phyloP scores from a whole-genome alignment of 2,888 invertebrate genomes.

The Nematopogon swammerdamellus region DNA sequence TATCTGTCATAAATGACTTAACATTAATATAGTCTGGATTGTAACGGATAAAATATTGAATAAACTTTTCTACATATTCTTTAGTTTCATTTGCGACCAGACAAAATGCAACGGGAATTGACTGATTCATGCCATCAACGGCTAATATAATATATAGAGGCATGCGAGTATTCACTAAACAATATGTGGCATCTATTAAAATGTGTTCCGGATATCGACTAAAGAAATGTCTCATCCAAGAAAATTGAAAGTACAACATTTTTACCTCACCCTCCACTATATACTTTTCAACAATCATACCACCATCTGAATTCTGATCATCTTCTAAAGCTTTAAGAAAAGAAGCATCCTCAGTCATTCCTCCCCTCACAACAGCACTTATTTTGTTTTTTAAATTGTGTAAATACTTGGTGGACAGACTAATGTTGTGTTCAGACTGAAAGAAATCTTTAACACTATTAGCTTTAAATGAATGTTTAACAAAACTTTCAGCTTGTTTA shows the following conservation, averaged over 20 bases:
- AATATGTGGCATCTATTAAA: slow-evolving; percentile 1
- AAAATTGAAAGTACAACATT: slow-evolving; percentile 1
- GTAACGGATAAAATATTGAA: not conserved
- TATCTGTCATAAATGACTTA: slow-evolving; percentile 2
- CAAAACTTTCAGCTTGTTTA: too few species aligned
- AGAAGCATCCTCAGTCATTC: too few species aligned
- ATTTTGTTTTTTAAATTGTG: too few species aligned
- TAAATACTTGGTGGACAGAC: too few species aligned
- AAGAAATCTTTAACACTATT: too few species aligned
- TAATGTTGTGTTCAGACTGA: too few species aligned
- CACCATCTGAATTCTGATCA: not conserved
- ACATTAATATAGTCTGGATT: not conserved
- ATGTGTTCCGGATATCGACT: slow-evolving; percentile 1
- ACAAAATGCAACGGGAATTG: slow-evolving; percentile 2
- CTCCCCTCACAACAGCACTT: too few species aligned
- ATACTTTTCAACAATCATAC: slow-evolving; percentile 1
- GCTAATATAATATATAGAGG: slow-evolving; percentile 1
- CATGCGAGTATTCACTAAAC: not conserved
- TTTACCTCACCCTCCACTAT: not conserved
- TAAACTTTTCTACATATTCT: not conserved
- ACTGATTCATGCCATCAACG: slow-evolving; percentile 1
- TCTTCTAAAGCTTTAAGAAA: too few species aligned
- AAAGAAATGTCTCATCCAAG: slow-evolving; percentile 3
- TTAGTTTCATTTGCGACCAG: not conserved
- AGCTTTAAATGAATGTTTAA: too few species aligned